Evolutionary conservation across 1,140 invertebrate species (phyloP).

Genomic region (Euura saliciscinereae): DNA sequence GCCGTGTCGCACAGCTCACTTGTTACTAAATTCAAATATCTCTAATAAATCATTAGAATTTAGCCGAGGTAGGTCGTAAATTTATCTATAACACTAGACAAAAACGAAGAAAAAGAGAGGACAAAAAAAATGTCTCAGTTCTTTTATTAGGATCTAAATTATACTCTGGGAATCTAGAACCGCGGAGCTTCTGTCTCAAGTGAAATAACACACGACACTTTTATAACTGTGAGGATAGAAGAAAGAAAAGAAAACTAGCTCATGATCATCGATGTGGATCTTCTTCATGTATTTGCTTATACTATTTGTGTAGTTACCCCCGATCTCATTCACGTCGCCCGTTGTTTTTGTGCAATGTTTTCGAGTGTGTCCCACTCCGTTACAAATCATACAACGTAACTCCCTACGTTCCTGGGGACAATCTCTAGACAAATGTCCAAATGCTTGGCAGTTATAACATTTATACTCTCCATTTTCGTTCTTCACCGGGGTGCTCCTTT

Average conservation of each 20-base stretch:
- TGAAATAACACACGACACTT: neutral
- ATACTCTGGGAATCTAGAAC: neutral
- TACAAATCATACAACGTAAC: constrained; percentile 15
- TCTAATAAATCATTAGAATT: neutral
- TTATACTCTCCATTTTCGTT: constrained; percentile 13
- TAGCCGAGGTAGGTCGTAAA: neutral
- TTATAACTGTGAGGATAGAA: neutral
- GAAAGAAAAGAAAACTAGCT: neutral
- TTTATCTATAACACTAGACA: neutral
- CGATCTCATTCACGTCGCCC: constrained; percentile 12
- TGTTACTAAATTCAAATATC: neutral
- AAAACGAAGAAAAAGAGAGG: too few relatives aligned
- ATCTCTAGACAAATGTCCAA: constrained; percentile 18
- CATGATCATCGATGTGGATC: neutral
- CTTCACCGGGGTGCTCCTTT: constrained; percentile 11
- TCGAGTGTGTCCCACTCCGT: constrained; percentile 8
- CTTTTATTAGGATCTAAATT: neutral
- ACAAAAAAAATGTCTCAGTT: constrained; percentile 2
- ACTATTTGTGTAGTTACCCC: neutral
- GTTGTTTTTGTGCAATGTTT: constrained; percentile 12
- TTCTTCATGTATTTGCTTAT: constrained; percentile 15
- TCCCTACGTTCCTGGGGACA: constrained; percentile 11
- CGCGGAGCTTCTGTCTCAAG: neutral
- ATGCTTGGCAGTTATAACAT: constrained; percentile 16
- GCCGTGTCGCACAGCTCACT: neutral